phyloP scores from a whole-genome alignment of 1,140 invertebrate species.

The Anastrepha obliqua region DNA sequence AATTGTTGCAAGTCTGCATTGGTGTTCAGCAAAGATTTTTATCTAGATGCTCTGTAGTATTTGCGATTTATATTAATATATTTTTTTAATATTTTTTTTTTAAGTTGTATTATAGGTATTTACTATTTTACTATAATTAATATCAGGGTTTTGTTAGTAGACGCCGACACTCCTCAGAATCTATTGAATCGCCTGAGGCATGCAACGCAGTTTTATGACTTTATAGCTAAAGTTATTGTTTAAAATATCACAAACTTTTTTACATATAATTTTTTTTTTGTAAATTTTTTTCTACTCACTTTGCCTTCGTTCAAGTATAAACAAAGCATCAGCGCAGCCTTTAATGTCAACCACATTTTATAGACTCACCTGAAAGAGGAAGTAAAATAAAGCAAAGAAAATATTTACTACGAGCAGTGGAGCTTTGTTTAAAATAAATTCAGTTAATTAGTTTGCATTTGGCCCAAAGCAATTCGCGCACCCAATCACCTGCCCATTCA shows the following conservation, averaged over 20 bases:
- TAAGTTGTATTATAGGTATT: too few species aligned
- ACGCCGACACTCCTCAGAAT: background rate
- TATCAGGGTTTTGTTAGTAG: background rate
- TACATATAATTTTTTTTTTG: background rate
- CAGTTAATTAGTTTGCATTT: conserved; percentile 37
- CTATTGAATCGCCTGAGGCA: background rate
- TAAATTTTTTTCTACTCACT: background rate
- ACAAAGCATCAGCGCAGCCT: background rate
- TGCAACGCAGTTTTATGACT: background rate
- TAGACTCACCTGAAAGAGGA: conserved; percentile 1
- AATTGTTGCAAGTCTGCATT: too few species aligned
- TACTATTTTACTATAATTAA: background rate
- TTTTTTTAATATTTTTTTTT: too few species aligned
- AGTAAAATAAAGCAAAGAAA: background rate
- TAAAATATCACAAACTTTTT: background rate
- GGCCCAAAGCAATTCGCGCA: background rate
- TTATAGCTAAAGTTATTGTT: background rate
- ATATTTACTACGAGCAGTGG: background rate
- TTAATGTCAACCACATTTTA: background rate
- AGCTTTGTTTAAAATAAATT: conserved; percentile 14
- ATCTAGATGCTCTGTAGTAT: too few species aligned
- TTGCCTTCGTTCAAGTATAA: background rate
- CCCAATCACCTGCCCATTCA: background rate
- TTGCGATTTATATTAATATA: too few species aligned
- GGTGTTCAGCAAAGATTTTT: too few species aligned